Conservation (phyloP, 2,113 vertebrate genomes). For the Atractosteus spatula region DNA sequence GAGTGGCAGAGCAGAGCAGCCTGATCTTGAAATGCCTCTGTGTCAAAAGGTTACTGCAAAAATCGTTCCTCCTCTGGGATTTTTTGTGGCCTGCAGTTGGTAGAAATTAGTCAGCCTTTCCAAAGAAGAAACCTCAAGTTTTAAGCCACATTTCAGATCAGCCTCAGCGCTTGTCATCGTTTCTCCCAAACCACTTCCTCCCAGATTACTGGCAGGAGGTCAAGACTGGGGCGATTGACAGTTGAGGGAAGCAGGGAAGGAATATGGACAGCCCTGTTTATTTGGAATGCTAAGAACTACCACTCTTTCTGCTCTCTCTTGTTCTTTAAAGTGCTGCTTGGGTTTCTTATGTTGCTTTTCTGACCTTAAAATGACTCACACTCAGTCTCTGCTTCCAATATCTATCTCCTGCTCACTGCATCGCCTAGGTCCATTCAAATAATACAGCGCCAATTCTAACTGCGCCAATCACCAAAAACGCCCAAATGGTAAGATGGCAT, state of each 20-base stretch:
- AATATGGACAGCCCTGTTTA: neutral
- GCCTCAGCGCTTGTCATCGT: neutral
- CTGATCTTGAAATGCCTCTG: accelerated
- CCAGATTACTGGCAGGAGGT: conserved; percentile 36
- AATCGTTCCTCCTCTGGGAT: neutral
- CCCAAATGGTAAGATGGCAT: no score
- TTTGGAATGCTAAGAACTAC: neutral
- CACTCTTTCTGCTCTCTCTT: no score
- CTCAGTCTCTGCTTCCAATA: no score
- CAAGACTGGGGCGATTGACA: neutral
- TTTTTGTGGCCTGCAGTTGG: conserved; percentile 27
- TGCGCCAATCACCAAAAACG: no score
- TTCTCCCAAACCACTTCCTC: conserved; percentile 63
- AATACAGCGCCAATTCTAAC: no score
- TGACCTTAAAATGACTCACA: no score
- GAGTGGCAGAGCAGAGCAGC: conserved; percentile 23
- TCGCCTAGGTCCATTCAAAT: no score
- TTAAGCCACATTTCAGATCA: conserved; percentile 33
- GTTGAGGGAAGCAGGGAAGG: conserved; percentile 8
- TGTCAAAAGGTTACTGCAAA: neutral
- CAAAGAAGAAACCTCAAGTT: conserved; percentile 55
- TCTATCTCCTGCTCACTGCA: no score
- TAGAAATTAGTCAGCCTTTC: conserved; percentile 47
- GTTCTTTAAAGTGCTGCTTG: neutral
- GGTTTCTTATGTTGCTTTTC: neutral